Base-by-base conservation (phyloP, 2,888 invertebrate species). In the Drosophila borborema region DNA sequence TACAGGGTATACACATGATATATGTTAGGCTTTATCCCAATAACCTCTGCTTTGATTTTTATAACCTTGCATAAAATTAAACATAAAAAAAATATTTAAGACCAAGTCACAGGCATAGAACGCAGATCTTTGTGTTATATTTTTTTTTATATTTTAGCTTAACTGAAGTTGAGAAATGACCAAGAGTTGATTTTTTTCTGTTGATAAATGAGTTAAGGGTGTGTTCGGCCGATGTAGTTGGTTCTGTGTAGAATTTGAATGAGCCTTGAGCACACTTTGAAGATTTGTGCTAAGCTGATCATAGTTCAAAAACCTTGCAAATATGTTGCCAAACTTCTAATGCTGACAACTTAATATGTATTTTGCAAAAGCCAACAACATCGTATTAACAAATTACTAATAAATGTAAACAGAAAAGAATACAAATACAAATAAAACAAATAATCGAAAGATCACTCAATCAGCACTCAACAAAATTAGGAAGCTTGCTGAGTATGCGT, bases 181-280 rank as follows among this genome's bases (percentile, higher is more conserved):
- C 56, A 67, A 60, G 38, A 38, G 54, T 36, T 45, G 8, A 8
- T 49, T 61, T 28, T 54, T 18, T 49, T 31, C 20, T 46, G 51
- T 53, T 82, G 82, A 82, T 86, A 73, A 81, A 84, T 81, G 87
- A 66, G 73, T 59, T 55, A 41, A 16, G 66, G 81, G 79, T 78
- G 81, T 80, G 74, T 56, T 71, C 64, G 64, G 53, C 54, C 64
- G 41, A 77, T 36, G 66, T 62, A 58, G 36, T 68, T 69, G 65
- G 58, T 38, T 59, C 49, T 7, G 41, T 38, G 43, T 51, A 45
- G 53, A 60, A 74, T 65, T 77, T 64, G 20, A 62, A 80, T 64
- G 53, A 75, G 34, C 72, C 67, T 77, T 80, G 67, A 70, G 40
- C 23, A 31, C 23, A 16, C 40, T 8, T 58, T 76, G 54, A 46